phyloP scores from a whole-genome alignment of 2,113 vertebrate species.

The Pterocles burchelli region DNA sequence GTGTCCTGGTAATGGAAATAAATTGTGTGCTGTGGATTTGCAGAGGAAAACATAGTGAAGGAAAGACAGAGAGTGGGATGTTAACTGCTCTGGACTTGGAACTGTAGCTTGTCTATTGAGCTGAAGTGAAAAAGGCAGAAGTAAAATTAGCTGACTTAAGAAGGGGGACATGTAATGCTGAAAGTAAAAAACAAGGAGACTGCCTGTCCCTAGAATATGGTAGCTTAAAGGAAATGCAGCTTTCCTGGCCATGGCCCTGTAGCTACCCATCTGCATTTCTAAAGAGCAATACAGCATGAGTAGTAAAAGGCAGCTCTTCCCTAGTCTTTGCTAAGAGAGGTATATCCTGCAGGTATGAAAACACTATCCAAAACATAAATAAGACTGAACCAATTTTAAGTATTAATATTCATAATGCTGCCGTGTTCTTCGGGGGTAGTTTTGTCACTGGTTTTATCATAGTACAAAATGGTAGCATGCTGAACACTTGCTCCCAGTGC shows the following conservation, averaged over 20 bases:
- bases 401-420: neutral
- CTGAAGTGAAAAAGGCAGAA: conserved; percentile 28
- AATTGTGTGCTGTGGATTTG: neutral
- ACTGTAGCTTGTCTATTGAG: conserved; percentile 8
- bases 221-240: conserved; percentile 53
- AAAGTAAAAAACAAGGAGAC: conserved; percentile 28
- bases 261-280: conserved; percentile 10
- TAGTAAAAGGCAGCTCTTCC: neutral
- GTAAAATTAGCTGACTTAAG: conserved; percentile 60
- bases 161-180: neutral
- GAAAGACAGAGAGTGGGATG: neutral
- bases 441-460: neutral
- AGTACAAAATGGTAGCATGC: neutral
- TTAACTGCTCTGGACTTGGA: conserved; percentile 24
- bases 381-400: neutral
- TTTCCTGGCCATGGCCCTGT: conserved; percentile 20
- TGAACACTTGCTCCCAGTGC: neutral
- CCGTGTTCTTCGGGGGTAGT: neutral
- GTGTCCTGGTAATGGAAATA: conserved; percentile 15
- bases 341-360: neutral
- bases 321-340: neutral
- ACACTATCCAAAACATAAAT: neutral
- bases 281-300: neutral
- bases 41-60: neutral
- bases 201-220: neutral